A percentile compares a stretch with the other conserved stretches of the same genome.
These are phyloP conservation scores for Rissa tridactyla DNA, from an alignment of 2,113 vertebrate species.

Conservation along the genomic window DNA sequence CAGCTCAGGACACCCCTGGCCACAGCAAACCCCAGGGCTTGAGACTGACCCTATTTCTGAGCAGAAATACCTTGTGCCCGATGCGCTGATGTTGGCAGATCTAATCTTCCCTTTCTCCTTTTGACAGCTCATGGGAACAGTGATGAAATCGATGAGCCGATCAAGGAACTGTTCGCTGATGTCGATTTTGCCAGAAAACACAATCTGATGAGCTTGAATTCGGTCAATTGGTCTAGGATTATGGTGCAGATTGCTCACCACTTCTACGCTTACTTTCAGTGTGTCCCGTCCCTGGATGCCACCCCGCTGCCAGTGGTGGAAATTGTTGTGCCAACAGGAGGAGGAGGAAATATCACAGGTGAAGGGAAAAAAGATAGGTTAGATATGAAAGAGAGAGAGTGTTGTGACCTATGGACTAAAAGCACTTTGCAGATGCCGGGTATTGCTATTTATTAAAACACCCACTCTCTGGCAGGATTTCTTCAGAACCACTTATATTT, in stretches of 20 bases:
- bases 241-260: constrained; percentile 89
- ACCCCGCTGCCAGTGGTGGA: constrained; percentile 76
- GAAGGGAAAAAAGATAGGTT: constrained; percentile 2
- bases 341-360: constrained; percentile 89
- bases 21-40: background rate
- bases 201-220: constrained; percentile 90
- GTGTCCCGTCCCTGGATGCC: constrained; percentile 30
- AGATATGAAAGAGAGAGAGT: background rate
- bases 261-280: constrained; percentile 88
- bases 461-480: constrained; percentile 52
- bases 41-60: background rate
- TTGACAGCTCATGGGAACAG: constrained; percentile 86
- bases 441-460: constrained; percentile 53
- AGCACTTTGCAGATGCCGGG: background rate
- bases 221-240: constrained; percentile 90
- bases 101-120: background rate
- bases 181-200: constrained; percentile 75
- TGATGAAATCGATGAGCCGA: constrained; percentile 85
- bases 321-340: constrained; percentile 92
- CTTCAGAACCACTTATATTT: constrained; percentile 52
- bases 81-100: background rate
- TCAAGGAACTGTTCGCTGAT: constrained; percentile 85
- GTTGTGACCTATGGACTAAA: constrained; percentile 30
- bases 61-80: background rate
- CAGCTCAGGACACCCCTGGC: background rate